Conservation (phyloP, 2,888 invertebrate species). For the Bellardia bayeri region DNA sequence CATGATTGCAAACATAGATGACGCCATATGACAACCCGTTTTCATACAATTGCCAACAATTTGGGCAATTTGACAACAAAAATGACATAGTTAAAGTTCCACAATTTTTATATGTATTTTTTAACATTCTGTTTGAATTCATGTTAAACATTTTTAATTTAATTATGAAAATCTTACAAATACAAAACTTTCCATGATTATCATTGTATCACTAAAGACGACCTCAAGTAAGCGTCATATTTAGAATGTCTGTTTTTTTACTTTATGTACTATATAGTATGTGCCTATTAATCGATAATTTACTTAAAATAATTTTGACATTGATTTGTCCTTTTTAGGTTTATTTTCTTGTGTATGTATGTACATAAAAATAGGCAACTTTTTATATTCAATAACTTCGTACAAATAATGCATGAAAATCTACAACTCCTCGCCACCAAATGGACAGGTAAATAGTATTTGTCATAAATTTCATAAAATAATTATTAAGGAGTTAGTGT, state of each 20-base stretch:
- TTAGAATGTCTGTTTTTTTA: background rate
- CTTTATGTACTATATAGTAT: background rate
- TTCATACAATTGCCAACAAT: too few species aligned
- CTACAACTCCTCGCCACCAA: background rate
- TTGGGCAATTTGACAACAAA: too few species aligned
- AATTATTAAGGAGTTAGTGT: too few species aligned
- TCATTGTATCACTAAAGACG: background rate
- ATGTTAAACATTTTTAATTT: background rate
- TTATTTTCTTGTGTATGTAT: background rate
- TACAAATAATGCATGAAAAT: background rate
- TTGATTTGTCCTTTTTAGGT: slow-evolving; percentile 52
- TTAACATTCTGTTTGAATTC: too few species aligned
- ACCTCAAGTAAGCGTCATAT: background rate
- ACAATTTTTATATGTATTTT: too few species aligned
- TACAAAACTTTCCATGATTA: background rate
- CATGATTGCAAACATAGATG: too few species aligned
- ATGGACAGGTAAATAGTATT: background rate
- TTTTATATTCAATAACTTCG: slow-evolving; percentile 4
- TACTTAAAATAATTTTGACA: slow-evolving; percentile 37
- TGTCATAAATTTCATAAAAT: too few species aligned
- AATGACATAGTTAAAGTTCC: too few species aligned
- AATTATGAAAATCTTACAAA: background rate
- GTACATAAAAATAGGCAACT: slow-evolving; percentile 14
- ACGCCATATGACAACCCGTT: too few species aligned
- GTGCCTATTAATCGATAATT: slow-evolving; percentile 1